Evolutionary conservation across 2,113 vertebrate species (phyloP).

Genomic region (Nestor notabilis): DNA sequence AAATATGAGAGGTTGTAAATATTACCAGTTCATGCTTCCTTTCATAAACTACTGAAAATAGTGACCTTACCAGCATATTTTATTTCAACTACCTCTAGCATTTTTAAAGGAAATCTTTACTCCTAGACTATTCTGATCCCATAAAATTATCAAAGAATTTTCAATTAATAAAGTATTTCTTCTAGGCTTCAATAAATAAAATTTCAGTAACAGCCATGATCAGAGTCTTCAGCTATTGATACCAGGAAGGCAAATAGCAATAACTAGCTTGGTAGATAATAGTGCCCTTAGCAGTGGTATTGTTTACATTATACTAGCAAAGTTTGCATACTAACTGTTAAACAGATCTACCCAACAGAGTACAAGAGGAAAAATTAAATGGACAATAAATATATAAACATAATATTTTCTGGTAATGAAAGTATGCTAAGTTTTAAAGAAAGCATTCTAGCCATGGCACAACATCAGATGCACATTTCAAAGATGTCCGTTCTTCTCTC

Average conservation of each 20-base stretch:
- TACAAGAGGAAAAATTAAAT: neutral
- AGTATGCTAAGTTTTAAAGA: neutral
- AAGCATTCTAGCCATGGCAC: neutral
- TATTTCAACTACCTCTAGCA: neutral
- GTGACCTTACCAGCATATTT: neutral
- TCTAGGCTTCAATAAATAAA: neutral
- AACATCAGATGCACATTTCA: neutral
- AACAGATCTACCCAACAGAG: neutral
- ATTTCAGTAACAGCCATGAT: neutral
- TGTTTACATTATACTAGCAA: neutral
- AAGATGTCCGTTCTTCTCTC: neutral
- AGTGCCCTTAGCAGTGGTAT: neutral
- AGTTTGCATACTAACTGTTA: neutral
- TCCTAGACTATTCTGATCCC: neutral
- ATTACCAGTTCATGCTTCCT: neutral
- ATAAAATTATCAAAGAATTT: neutral
- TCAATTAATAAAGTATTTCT: neutral
- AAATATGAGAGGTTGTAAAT: neutral
- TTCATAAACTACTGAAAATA: neutral
- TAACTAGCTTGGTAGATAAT: neutral
- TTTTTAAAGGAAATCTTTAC: neutral
- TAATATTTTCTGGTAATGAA: neutral
- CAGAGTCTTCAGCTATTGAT: neutral
- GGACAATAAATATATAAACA: neutral
- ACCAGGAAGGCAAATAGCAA: neutral